Evolutionary conservation across 2,113 vertebrate species (phyloP).

Genomic region (Condylura cristata): DNA sequence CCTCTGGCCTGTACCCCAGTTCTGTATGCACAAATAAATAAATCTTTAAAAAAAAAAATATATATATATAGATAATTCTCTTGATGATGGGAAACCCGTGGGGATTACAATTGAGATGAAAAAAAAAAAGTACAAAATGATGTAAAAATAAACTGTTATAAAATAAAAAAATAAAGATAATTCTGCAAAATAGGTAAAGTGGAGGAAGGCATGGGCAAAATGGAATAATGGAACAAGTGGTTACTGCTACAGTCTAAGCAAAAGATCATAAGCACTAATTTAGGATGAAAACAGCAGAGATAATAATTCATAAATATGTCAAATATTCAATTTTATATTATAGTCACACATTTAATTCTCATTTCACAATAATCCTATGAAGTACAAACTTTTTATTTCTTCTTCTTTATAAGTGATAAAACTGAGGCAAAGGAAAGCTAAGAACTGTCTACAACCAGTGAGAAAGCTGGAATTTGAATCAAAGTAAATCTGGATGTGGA

Average conservation of each 20-base stretch:
- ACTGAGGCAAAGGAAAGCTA: not conserved
- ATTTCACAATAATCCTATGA: slow-evolving; percentile 21
- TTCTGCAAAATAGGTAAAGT: not conserved
- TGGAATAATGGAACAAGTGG: not conserved
- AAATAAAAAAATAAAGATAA: not conserved
- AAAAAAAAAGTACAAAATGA: not conserved
- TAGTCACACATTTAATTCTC: slow-evolving; percentile 35
- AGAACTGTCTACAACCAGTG: not conserved
- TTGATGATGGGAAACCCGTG: no score
- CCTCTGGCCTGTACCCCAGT: no score
- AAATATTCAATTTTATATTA: not conserved
- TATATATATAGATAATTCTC: no score
- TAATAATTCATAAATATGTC: not conserved
- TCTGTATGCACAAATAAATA: no score
- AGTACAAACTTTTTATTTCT: not conserved
- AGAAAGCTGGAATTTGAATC: not conserved
- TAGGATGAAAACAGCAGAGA: slow-evolving; percentile 5
- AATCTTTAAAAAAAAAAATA: no score
- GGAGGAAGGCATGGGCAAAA: not conserved
- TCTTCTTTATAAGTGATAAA: not conserved
- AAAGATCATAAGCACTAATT: not conserved
- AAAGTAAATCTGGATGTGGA: not conserved
- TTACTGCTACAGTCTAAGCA: not conserved
- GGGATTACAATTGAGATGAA: no score
- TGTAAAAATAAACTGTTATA: no score